These are phyloP conservation scores for Pituophis catenifer DNA, from an alignment of 2,113 vertebrate genomes.

Conservation along the genomic window DNA sequence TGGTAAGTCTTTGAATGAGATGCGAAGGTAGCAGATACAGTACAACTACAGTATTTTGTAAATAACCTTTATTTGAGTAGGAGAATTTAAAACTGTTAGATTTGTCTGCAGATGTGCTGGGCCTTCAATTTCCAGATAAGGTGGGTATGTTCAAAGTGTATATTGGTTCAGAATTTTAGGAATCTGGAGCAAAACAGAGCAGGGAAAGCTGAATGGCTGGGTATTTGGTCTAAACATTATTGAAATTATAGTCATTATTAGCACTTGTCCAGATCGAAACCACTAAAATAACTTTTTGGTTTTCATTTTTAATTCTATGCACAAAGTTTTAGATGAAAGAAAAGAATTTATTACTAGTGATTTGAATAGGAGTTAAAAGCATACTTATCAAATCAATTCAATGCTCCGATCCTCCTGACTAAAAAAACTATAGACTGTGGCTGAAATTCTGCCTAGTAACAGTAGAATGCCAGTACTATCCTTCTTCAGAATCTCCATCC, in stretches of 20 bases:
- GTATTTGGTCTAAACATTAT: not conserved
- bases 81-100: not conserved
- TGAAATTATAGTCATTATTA: not conserved
- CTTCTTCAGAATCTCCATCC: not conserved
- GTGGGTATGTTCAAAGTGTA: not conserved
- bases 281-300: not conserved
- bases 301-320: not conserved
- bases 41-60: not conserved
- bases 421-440: not conserved
- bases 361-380: not conserved
- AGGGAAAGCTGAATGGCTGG: not conserved
- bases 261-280: not conserved
- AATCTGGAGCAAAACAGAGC: not conserved
- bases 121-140: not conserved
- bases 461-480: not conserved
- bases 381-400: not conserved
- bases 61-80: not conserved
- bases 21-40: not conserved
- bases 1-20: not conserved
- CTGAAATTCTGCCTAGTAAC: not conserved
- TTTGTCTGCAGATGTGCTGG: not conserved
- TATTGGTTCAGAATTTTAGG: not conserved
- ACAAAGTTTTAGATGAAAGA: not conserved
- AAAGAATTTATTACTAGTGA: not conserved
- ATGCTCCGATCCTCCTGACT: not conserved